Base-by-base conservation (phyloP, 2,797 vertebrate species). In the Myripristis jacobus region DNA sequence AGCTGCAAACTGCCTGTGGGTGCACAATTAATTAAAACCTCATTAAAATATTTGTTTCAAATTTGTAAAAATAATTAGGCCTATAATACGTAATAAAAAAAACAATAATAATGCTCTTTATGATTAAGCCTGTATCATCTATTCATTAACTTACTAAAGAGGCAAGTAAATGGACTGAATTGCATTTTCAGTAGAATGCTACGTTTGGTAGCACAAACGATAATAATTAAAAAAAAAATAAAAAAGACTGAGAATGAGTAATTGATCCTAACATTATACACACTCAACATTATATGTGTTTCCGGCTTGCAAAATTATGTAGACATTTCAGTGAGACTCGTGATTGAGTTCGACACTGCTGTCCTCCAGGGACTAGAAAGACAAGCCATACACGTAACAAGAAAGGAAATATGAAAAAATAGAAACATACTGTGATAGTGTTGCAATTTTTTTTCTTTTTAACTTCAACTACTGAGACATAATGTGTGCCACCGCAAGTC, bases 11-110 rank as follows among this genome's bases (percentile, higher is more conserved):
- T 51, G 54, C 66, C 48, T 54, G 47, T 57, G 63, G 46, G 51
- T 58, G 55, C 24, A 36, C 29, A 63, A 24, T 68, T 62, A 51
- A 72, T 77, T 66, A 63, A 66, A 75, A 77, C 19, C 15, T n/a
- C 43, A 54, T 66, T 58, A 31, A 80, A 50, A 56, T 62, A 59
- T 61, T 66, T 50, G 15, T 56, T 72, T 61, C 25, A 59, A 59
- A 79, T 70, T 61, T 72, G 46, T 34, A 24, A 56, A 50, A 70
- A 61, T 66, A 64, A 67, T 69, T 65, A 43, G 1, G 47, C 24
- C 24, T 47, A 48, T 55, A 75, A 65, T 62, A 31, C 43, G 7
- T 6, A 22, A 75, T 52, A 61, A 18, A 9, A 18, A 9, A 58
- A 25, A 50, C 13, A 3, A 64, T 11, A 67, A 60, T 34, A 15